Evolutionary conservation across 2,888 invertebrate species (phyloP).

Genomic region (Thumatha senex): DNA sequence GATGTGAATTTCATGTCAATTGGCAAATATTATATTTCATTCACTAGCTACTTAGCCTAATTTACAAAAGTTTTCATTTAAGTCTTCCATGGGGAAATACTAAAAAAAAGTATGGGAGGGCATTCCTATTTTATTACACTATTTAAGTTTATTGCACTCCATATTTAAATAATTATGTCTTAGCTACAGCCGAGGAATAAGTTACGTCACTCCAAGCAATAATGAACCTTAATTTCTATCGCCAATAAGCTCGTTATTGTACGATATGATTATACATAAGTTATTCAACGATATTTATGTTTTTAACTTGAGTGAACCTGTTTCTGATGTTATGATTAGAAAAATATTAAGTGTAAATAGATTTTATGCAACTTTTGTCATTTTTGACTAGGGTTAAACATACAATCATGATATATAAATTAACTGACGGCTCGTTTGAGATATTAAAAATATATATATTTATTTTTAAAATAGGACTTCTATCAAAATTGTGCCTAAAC

Average conservation of each 20-base stretch:
- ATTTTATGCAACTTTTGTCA: slow-evolving; percentile 28
- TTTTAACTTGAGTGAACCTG: slow-evolving; percentile 45
- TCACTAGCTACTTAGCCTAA: slow-evolving; percentile 36
- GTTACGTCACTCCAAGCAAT: slow-evolving; percentile 16
- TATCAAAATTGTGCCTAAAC: slow-evolving; percentile 27
- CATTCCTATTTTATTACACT: slow-evolving; percentile 75
- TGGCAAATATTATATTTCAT: slow-evolving; percentile 28
- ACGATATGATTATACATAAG: slow-evolving; percentile 19
- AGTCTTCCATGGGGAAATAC: slow-evolving; percentile 61
- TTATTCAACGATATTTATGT: slow-evolving; percentile 25
- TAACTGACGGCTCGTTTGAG: slow-evolving; percentile 3
- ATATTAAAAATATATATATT: slow-evolving; percentile 4
- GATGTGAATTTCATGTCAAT: slow-evolving; percentile 31
- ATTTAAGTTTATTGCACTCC: slow-evolving; percentile 76
- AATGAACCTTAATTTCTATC: slow-evolving; percentile 18
- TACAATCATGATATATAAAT: slow-evolving; percentile 4
- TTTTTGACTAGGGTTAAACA: slow-evolving; percentile 9
- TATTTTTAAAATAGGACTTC: slow-evolving; percentile 3
- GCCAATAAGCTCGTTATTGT: slow-evolving; percentile 21
- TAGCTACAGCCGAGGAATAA: slow-evolving; percentile 38
- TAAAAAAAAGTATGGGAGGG: slow-evolving; percentile 66
- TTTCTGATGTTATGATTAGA: slow-evolving; percentile 46
- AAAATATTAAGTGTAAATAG: slow-evolving; percentile 24
- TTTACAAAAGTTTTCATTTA: slow-evolving; percentile 49
- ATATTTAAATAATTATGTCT: slow-evolving; percentile 57